Evolutionary conservation across 2,797 vertebrate genomes (phyloP).

Genomic region (Neopelma chrysocephalum): DNA sequence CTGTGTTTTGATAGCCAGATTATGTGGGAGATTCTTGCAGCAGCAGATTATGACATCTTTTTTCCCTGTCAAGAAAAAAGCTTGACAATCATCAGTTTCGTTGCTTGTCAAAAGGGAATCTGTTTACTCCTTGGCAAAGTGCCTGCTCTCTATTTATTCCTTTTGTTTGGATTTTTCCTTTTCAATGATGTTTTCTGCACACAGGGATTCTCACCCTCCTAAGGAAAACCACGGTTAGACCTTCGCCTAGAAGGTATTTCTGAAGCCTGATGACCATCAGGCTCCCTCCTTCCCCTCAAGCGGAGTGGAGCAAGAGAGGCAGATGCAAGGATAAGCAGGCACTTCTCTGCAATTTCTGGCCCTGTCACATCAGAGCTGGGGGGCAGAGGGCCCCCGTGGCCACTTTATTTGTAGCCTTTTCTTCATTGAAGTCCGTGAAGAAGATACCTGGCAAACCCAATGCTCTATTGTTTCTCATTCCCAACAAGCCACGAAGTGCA

Average conservation of each 20-base stretch:
- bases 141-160: slow-evolving; percentile 11
- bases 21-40: not conserved
- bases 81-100: not conserved
- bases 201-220: not conserved
- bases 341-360: not conserved
- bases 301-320: not conserved
- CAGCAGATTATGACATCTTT: not conserved
- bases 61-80: not conserved
- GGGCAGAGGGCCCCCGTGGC: not conserved
- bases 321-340: not conserved
- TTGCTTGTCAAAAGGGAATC: not conserved
- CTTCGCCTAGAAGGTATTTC: not conserved
- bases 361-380: not conserved
- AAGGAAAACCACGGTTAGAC: not conserved
- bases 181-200: not conserved
- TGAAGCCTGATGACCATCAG: not conserved
- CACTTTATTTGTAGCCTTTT: not conserved
- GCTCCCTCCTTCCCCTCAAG: not conserved
- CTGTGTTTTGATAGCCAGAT: not conserved
- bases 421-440: not conserved
- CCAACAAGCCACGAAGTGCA: not conserved
- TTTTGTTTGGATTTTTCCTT: not conserved
- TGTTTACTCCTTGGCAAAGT: not conserved
- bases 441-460: not conserved
- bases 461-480: not conserved